Evolutionary conservation across 2,113 vertebrate genomes (phyloP), one percentile per base, ranked within the genome.

Genomic region (Alouatta palliata): DNA sequence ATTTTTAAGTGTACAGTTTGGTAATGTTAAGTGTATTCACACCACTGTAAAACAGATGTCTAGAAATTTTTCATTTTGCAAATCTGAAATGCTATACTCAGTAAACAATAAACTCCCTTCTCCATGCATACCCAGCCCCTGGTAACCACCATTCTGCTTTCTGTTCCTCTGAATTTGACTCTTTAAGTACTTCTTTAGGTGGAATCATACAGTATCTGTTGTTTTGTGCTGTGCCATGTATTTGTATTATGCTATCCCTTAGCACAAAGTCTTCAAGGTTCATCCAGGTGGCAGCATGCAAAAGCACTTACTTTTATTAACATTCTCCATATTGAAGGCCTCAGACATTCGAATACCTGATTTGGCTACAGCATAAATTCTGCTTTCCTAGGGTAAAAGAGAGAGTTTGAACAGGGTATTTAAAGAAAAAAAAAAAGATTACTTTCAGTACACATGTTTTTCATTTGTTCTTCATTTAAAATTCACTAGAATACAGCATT

Each of bases 301-400:
- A 91, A 96, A 90, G 23, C 40, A 99, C 99, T 98, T 98, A 99
- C 99, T 99, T 99, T 99, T 99, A 97, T 98, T 99, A 75, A 98
- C 95, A 83, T 98, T 97, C 82, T 99, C 99, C 96, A 98, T 12
- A 95, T 98, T 98, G 86, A 99, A 99, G 61, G 99, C 99, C 98
- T 99, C 99, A 83, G 99, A 99, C 98, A 99, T 99, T 94, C 99
- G 98, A 98, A 99, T 99, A 90, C 99, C 99, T 95, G 99, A 99
- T 97, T 99, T 99, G 97, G 99, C 99, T 95, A 99, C 99, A 77
- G 99, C 99, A 94, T 99, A 99, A 98, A 99, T 99, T 96, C 99
- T 99, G 98, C 99, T 99, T 98, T 99, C 99, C 99, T 99, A 96
- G 87, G 45, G 70, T 92, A 96, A 86, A 98, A 98, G 61, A 98